Percentiles rank a stretch among this genome's conserved stretches.
These are phyloP conservation scores for Holothuria glaberrima DNA, from an alignment of 35 echinoderm and acorn worm genomes.

Conservation along the genomic window DNA sequence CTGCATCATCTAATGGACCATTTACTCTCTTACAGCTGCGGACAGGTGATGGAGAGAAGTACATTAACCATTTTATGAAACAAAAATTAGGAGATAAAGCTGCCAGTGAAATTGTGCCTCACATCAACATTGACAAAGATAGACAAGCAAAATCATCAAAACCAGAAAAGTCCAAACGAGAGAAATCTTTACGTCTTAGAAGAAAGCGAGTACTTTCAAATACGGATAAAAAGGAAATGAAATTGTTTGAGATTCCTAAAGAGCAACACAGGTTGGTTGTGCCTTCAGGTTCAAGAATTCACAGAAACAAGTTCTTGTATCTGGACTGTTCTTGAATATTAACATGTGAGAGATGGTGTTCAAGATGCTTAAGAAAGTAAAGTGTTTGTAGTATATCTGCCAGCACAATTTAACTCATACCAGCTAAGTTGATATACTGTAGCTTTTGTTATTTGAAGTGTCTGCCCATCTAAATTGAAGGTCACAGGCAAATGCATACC, in stretches of 20 bases:
- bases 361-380: too few relatives aligned
- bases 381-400: too few relatives aligned
- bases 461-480: too few relatives aligned
- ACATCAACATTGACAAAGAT: not conserved
- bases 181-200: not conserved
- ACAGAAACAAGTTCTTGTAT: not conserved
- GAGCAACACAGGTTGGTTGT: conserved; percentile 48
- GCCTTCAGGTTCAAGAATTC: not conserved
- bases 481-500: too few relatives aligned
- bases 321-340: too few relatives aligned
- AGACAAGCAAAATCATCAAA: not conserved
- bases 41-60: not conserved
- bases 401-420: too few relatives aligned
- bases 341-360: too few relatives aligned
- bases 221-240: conserved; percentile 48
- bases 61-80: conserved; percentile 11
- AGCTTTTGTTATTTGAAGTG: too few relatives aligned
- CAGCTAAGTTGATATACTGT: too few relatives aligned
- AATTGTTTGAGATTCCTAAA: conserved; percentile 61
- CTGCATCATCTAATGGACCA: too few relatives aligned
- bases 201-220: conserved; percentile 43
- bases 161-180: not conserved
- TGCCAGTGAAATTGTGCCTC: too few relatives aligned
- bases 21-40: not conserved
- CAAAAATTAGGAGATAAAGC: not conserved